Percentiles rank a stretch among this genome's conserved stretches.
phyloP scores from a whole-genome alignment of 1,140 invertebrate species.

The Lerema accius region DNA sequence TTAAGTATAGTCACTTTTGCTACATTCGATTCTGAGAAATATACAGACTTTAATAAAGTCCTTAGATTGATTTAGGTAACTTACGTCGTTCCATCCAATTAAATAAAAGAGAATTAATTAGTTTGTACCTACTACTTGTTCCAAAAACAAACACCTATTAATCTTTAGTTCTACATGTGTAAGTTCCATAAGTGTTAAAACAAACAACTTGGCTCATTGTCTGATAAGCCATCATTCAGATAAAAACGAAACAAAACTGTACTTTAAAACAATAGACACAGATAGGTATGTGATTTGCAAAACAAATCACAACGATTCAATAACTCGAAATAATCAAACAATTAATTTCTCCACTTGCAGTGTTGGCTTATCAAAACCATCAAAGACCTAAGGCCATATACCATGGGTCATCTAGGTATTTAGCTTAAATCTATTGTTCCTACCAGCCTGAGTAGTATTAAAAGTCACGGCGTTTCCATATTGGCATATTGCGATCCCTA shows the following conservation, averaged over 20 bases:
- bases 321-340: constrained; percentile 56
- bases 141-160: constrained; percentile 1
- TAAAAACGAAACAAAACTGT: constrained; percentile 23
- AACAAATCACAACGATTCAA: constrained; percentile 42
- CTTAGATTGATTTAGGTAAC: no score
- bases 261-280: constrained; percentile 10
- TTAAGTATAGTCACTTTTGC: no score
- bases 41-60: background rate
- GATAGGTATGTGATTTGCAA: constrained; percentile 39
- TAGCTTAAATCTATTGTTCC: constrained; percentile 73
- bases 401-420: constrained; percentile 65
- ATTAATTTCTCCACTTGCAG: constrained; percentile 62
- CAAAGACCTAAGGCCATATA: constrained; percentile 48
- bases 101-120: constrained; percentile 3
- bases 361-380: constrained; percentile 66
- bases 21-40: background rate
- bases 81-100: background rate
- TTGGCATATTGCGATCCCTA: constrained; percentile 79
- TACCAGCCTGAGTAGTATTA: constrained; percentile 53
- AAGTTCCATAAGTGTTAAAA: constrained; percentile 17
- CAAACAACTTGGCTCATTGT: constrained; percentile 7
- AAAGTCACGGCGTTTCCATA: constrained; percentile 76
- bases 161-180: constrained; percentile 7
- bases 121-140: background rate
- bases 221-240: no score